Evolutionary conservation across 2,113 vertebrate species (phyloP), one percentile per base, ranked within the genome.

Genomic region (Ailurus styani): DNA sequence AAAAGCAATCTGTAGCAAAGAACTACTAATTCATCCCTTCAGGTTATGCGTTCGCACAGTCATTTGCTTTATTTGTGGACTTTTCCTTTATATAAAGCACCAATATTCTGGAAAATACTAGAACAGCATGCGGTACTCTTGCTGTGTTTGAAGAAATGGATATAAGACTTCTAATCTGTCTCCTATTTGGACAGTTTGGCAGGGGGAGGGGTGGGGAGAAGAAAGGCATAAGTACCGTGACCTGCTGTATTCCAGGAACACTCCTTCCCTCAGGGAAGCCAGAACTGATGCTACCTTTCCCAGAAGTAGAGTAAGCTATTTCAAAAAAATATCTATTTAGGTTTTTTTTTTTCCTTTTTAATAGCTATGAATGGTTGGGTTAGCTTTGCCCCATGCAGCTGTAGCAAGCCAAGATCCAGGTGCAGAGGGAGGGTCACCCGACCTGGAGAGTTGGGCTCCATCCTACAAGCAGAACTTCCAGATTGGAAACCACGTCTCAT

Each of bases 31-130:
- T 55, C 7, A n/a, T 83, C 45, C 81, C 70, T 84, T 72, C 37
- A 29, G 66, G 21, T 55, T 88, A 50, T 84, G 31, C 3, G 13
- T 57, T 54, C 95, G 60, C 34, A 5, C 0, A 21, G 21, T 27
- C 66, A 27, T 45, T 91, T 88, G 95, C 83, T 95, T 83, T 87
- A 77, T 89, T 81, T 90, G 68, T 18, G 1, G 18, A 34, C 55
- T 79, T 82, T 73, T 73, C 45, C 34, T 92, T 95, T 60, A 25
- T 88, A 66, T 25, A 75, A 94, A 79, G 52, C 88, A 15, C 50
- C 34, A 77, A 45, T 75, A 10, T 55, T 77, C 64, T 91, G 72
- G 82, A 95, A 83, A 34, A 20, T 37, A 55, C 57, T 52, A 84
- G 45, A 77, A 47, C 4, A 27, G 7, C 5, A 10, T 29, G 34